Conservation (phyloP, 1,140 invertebrate species). For the Brachionus paranguensis region DNA sequence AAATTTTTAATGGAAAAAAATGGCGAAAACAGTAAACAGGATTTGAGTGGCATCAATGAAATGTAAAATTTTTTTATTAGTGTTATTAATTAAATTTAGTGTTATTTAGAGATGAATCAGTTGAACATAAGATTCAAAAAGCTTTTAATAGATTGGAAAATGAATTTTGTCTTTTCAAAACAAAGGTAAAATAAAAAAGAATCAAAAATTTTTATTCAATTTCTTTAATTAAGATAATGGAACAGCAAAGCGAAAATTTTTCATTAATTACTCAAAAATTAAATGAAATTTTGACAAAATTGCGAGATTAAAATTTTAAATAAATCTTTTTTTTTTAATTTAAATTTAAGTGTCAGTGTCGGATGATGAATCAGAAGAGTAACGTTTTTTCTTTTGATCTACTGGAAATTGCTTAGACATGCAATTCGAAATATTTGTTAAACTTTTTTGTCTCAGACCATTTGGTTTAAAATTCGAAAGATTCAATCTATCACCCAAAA, state of each 20-base stretch:
- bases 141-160: not conserved
- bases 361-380: not conserved
- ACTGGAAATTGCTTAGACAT: not conserved
- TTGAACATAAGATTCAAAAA: not conserved
- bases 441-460: not conserved
- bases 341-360: slow-evolving; percentile 8
- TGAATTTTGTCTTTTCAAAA: not conserved
- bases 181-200: not conserved
- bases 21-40: not conserved
- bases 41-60: not conserved
- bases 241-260: slow-evolving; percentile 16
- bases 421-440: not conserved
- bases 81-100: not conserved
- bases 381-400: not conserved
- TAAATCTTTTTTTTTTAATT: not conserved
- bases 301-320: not conserved
- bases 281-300: not conserved
- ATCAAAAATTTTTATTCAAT: not conserved
- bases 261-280: not conserved
- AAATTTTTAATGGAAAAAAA: not conserved
- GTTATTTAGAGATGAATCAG: not conserved
- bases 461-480: not conserved
- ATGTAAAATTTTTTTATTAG: not conserved
- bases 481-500: not conserved
- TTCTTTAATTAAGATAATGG: not conserved